Evolutionary conservation across 2,888 invertebrate genomes (phyloP).

Genomic region (Schizotus pectinicornis): DNA sequence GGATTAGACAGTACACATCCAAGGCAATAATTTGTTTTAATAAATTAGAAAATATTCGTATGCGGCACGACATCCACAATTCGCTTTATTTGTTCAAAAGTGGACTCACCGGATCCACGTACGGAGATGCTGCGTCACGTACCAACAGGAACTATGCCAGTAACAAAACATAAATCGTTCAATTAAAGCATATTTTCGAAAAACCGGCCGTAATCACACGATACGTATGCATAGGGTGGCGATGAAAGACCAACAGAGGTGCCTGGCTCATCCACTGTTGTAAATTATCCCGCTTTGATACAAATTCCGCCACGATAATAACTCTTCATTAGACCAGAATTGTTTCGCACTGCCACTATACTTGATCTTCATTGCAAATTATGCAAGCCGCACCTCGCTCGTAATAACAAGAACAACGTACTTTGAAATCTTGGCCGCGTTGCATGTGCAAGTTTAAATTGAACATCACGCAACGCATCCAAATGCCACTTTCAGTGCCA

Average conservation of each 20-base stretch:
- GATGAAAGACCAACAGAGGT: no score
- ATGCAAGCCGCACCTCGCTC: constrained; percentile 7
- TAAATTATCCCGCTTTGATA: not conserved
- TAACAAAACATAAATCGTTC: no score
- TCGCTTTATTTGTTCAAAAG: constrained; percentile 14
- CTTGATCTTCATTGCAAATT: constrained; percentile 24
- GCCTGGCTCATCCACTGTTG: not conserved
- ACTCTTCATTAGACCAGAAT: constrained; percentile 23
- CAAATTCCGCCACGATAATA: constrained; percentile 9
- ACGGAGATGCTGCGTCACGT: no score
- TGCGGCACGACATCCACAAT: constrained; percentile 9
- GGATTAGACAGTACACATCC: constrained; percentile 26
- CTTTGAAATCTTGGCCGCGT: constrained; percentile 14
- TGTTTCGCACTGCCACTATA: constrained; percentile 13
- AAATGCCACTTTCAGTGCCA: constrained; percentile 7
- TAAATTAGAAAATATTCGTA: constrained; percentile 15
- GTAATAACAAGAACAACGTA: constrained; percentile 5
- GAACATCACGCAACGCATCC: constrained; percentile 12
- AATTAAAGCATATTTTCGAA: not conserved
- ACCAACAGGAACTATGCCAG: no score
- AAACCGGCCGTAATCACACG: constrained; percentile 12
- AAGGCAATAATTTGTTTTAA: constrained; percentile 26
- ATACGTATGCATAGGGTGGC: not conserved
- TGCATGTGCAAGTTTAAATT: constrained; percentile 17
- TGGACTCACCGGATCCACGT: not conserved